Conservation (phyloP, 2,797 vertebrate species). For the Lateolabrax maculatus region DNA sequence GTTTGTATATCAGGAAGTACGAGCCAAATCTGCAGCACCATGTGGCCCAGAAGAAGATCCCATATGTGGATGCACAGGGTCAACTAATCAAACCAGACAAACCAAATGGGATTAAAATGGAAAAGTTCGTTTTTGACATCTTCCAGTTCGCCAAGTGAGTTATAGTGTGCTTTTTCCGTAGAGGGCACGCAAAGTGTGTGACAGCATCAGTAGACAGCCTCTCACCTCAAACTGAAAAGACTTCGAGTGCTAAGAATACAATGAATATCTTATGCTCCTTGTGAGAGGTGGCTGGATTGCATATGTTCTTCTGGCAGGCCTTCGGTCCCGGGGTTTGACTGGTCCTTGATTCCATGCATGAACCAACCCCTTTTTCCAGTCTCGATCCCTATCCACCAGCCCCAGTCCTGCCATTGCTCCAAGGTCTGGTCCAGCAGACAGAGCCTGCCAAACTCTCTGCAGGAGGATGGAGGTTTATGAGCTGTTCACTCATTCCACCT, state of each 20-base stretch:
- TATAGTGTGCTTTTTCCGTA: neutral
- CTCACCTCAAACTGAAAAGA: conserved; percentile 23
- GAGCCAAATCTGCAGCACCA: conserved; percentile 96
- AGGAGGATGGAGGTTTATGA: conserved; percentile 72
- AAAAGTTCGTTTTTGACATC: conserved; percentile 99
- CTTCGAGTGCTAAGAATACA: conserved; percentile 22
- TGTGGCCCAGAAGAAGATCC: conserved; percentile 97
- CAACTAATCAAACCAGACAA: conserved; percentile 91
- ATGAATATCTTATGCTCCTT: conserved; percentile 30
- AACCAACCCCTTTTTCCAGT: conserved; percentile 53
- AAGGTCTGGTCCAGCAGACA: conserved; percentile 50
- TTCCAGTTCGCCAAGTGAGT: conserved; percentile 98
- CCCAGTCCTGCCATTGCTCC: conserved; percentile 35
- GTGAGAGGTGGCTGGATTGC: conserved; percentile 32
- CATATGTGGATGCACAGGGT: conserved; percentile 88
- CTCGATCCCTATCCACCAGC: conserved; percentile 34
- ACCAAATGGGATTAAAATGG: conserved; percentile 99
- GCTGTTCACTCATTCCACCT: conserved; percentile 63
- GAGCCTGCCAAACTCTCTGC: conserved; percentile 58
- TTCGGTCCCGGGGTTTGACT: conserved; percentile 31
- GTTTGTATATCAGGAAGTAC: conserved; percentile 83
- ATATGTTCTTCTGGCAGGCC: conserved; percentile 42
- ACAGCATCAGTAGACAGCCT: conserved; percentile 18
- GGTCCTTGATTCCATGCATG: conserved; percentile 40
- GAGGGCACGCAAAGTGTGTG: conserved; percentile 31